A percentile compares a stretch with the other conserved stretches of the same genome.
These are phyloP conservation scores for Lucinisca nassula DNA, from an alignment of 2,888 invertebrate species.

Conservation along the genomic window DNA sequence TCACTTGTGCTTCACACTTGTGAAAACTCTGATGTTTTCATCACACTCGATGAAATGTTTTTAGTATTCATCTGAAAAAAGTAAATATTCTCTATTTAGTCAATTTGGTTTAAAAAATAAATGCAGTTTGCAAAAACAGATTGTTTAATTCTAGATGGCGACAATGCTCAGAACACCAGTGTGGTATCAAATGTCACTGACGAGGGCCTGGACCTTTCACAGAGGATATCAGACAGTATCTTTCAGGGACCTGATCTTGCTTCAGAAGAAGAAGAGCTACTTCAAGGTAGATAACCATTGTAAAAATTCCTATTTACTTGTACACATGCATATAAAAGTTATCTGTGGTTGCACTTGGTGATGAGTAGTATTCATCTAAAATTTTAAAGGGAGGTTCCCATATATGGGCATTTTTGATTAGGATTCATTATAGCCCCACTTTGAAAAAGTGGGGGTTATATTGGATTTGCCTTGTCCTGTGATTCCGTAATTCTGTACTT, in stretches of 20 bases:
- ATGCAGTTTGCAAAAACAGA: no score
- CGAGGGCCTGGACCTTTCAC: conserved; percentile 86
- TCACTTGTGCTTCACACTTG: no score
- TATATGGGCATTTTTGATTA: neutral
- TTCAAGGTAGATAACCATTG: conserved; percentile 76
- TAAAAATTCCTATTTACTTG: neutral
- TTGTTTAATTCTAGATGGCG: conserved; percentile 63
- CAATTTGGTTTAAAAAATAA: no score
- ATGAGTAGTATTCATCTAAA: neutral
- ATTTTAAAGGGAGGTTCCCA: conserved; percentile 5
- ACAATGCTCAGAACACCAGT: conserved; percentile 76
- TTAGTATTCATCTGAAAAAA: no score
- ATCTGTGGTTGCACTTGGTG: neutral
- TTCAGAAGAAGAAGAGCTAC: conserved; percentile 84
- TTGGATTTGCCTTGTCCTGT: no score
- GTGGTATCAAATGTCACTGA: conserved; percentile 84
- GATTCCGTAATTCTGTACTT: no score
- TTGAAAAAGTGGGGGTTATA: no score
- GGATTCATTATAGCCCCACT: no score
- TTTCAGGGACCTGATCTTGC: conserved; percentile 86
- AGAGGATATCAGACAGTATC: conserved; percentile 84
- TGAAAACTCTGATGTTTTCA: no score
- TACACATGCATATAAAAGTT: neutral
- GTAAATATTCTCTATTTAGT: no score
- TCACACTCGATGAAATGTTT: no score